Evolutionary conservation across 2,113 vertebrate species (phyloP), one percentile per base, ranked within the genome.

Genomic region (Thalassarche chlororhynchos): DNA sequence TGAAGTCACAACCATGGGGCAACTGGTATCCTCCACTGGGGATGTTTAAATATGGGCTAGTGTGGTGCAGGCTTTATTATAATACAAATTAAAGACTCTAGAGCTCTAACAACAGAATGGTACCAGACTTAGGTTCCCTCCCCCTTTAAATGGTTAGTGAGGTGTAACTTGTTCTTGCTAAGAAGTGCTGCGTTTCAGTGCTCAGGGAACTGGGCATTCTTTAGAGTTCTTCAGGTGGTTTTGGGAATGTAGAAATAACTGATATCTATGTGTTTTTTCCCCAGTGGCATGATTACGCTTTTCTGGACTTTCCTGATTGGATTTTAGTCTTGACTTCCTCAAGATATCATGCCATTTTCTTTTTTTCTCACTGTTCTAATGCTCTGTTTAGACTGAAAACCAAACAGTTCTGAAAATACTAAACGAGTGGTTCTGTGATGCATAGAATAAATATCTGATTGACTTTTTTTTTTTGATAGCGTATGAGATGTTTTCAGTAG

Each of bases 331-430:
- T 54, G 36, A 46, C 78, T 74, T 93, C 68, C 77, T 75, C 54
- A 72, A 55, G 49, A n/a, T 64, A 40, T 2, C 12, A 36, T 40
- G 14, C 36, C 9, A 18, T 69, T 64, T 52, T 38, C 40, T 82
- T 7, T 6, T 71, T 85, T 82, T 71, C 40, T 58, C 34, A 5
- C 6, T 94, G 72, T 90, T 28, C 6, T 85, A 44, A 13, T 7
- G 8, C 32, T 25, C 46, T 97, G 75, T 98, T 98, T 96, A 93
- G 55, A 49, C 25, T 85, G 36, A 92, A 87, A 92, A 19, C 14
- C 10, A 72, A 93, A 31, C 61, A 38, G 10, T 89, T 93, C 36
- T 72, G 65, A 89, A 85, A 79, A 54, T 34, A 61, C 4, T 81
- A 36, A 86, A 72, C 0, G 2, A 8, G 9, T 58, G 31, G 28